Conservation (phyloP, 2,797 vertebrate genomes). For the Cheirogaleus major region DNA sequence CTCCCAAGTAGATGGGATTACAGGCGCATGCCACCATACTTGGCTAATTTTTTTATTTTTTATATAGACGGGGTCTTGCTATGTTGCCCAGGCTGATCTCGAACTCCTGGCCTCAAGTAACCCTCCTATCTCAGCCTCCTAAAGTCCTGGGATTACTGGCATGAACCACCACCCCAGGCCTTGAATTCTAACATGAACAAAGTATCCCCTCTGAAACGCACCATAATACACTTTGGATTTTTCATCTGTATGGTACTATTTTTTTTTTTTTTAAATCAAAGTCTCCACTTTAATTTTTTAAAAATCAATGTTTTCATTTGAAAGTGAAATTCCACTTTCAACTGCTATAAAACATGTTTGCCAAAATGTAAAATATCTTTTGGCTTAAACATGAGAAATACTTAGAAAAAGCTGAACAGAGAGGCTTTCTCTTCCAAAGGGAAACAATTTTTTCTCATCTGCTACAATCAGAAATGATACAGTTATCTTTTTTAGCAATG, state of each 20-base stretch:
- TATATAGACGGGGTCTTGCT: neutral
- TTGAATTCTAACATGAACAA: conserved; percentile 9
- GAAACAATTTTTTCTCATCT: neutral
- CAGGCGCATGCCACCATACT: neutral
- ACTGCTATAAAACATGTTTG: conserved; percentile 3
- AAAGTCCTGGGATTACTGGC: neutral
- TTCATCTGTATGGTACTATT: neutral
- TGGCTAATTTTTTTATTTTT: neutral
- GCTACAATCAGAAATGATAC: neutral
- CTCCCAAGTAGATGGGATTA: neutral
- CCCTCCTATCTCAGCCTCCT: no score
- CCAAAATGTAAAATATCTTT: neutral
- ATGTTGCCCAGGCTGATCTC: neutral
- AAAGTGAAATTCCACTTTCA: conserved; percentile 32
- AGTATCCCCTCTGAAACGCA: neutral
- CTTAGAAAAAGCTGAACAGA: neutral
- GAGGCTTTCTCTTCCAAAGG: neutral
- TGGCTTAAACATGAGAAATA: neutral
- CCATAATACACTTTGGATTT: neutral
- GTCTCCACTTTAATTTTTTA: conserved; percentile 8
- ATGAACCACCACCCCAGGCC: neutral
- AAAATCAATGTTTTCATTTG: neutral
- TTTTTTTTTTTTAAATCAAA: no score
- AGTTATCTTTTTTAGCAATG: neutral
- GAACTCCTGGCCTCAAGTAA: neutral